Evolutionary conservation across 2,113 vertebrate species (phyloP).

Genomic region (Siniperca chuatsi): DNA sequence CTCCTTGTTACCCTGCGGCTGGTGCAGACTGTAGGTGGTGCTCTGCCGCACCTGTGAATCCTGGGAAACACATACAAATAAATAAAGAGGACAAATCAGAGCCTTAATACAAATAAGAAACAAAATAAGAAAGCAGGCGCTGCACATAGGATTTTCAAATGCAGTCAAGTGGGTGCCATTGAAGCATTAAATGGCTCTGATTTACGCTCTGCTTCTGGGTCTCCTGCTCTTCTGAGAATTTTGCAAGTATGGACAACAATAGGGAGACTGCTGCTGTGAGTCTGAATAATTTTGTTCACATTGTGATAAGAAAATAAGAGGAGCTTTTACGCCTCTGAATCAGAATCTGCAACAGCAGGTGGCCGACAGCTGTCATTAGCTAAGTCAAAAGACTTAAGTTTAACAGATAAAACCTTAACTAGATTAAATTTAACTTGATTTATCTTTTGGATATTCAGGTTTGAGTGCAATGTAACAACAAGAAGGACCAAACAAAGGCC

Average conservation of each 20-base stretch:
- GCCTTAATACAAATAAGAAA: neutral
- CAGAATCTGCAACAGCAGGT: constrained; percentile 4
- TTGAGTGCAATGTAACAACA: neutral
- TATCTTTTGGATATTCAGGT: neutral
- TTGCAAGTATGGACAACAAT: constrained; percentile 7
- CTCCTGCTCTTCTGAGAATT: constrained; percentile 37
- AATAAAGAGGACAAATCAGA: constrained; percentile 3
- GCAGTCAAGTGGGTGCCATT: constrained; percentile 23
- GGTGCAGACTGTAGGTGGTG: constrained; percentile 95
- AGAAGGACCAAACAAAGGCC: constrained; percentile 26
- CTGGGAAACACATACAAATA: constrained; percentile 72
- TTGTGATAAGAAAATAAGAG: constrained; percentile 20
- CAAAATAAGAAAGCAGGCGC: neutral
- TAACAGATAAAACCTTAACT: neutral
- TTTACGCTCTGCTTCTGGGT: neutral
- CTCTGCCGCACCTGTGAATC: constrained; percentile 95
- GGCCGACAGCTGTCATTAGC: neutral
- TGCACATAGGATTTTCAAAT: constrained; percentile 4
- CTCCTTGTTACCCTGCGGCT: constrained; percentile 99
- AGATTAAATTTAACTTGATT: neutral
- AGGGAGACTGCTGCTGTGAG: constrained; percentile 11
- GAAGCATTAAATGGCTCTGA: constrained; percentile 24
- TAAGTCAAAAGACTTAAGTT: neutral
- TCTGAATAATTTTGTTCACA: constrained; percentile 16
- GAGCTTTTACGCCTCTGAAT: constrained; percentile 23